Base-by-base conservation (phyloP, 2,888 invertebrate species). In the Netelia melanura region DNA sequence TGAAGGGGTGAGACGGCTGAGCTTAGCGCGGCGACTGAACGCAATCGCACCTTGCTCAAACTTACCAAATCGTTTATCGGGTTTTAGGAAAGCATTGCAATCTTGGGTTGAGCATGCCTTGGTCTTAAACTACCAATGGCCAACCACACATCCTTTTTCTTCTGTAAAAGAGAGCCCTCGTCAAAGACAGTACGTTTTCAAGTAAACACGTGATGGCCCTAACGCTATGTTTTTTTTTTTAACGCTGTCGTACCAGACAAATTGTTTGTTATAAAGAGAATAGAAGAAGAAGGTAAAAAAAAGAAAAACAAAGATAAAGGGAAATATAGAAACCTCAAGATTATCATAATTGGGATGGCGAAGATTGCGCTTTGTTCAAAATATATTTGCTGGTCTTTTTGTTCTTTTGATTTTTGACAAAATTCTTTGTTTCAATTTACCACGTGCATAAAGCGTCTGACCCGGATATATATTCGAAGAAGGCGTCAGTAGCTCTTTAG, bases 81-180 rank as follows among this genome's bases (percentile, higher is more conserved):
- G 92, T 93, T 91, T 93, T 93, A 92, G 93, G 92, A 93, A 93
- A 92, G 92, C 93, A 92, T 93, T 91, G 92, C 93, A 92, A 92
- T 93, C 93, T 93, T 93, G 93, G 93, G 92, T 92, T 93, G 93
- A 93, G 92, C 92, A 92, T 92, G 93, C 93, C 93, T 92, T 93
- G 93, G 93, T 93, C 92, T 92, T 93, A 92, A 92, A 93, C 93
- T 93, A 93, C 93, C 93, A 93, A 93, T 93, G 93, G 93, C 93
- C 93, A 93, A 93, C 93, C 93, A 92, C 91, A 93, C 93, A 93
- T 93, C 93, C 93, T 92, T 93, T 93, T 93, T 93, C 93, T 93
- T 93, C 93, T 93, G 93, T 88, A 93, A 93, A 93, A 93, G 93
- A 93, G 93, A 93, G 93, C 93, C 93, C 93, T 93, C 93, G 91